These are phyloP conservation scores for Hydrotaea diabolus DNA, from an alignment of 2,888 invertebrate genomes.

Conservation along the genomic window DNA sequence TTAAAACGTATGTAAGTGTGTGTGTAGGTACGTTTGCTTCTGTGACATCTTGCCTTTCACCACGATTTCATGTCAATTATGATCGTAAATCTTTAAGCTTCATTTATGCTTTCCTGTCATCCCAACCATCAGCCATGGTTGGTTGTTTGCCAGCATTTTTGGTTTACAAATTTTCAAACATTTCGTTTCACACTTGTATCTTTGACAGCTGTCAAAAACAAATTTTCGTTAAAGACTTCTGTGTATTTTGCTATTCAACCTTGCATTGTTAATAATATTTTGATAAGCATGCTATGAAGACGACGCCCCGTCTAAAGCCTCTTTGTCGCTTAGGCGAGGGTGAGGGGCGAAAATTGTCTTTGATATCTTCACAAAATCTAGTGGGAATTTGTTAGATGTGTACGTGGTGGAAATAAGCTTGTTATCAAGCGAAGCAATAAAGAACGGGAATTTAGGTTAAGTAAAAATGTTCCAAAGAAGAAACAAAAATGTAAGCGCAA, in stretches of 20 bases:
- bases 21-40: background rate
- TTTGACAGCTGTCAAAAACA: constrained; percentile 63
- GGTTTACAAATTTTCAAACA: background rate
- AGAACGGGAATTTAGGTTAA: too few relatives aligned
- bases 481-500: too few relatives aligned
- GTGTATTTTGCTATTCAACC: background rate
- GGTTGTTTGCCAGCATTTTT: background rate
- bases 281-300: background rate
- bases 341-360: background rate
- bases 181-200: constrained; percentile 52
- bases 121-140: too few relatives aligned
- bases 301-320: background rate
- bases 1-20: too few relatives aligned
- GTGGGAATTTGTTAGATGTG: background rate
- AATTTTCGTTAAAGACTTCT: constrained; percentile 35
- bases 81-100: background rate
- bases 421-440: too few relatives aligned
- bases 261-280: constrained; percentile 48
- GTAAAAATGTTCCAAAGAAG: background rate
- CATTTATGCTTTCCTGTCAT: too few relatives aligned
- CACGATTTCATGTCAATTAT: background rate
- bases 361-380: background rate
- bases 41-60: background rate
- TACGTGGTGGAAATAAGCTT: background rate
- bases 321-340: background rate